A percentile compares a stretch with the other conserved stretches of the same genome.
Conservation (phyloP, 2,888 invertebrate genomes). For the Acanthococcus lagerstroemiae region DNA sequence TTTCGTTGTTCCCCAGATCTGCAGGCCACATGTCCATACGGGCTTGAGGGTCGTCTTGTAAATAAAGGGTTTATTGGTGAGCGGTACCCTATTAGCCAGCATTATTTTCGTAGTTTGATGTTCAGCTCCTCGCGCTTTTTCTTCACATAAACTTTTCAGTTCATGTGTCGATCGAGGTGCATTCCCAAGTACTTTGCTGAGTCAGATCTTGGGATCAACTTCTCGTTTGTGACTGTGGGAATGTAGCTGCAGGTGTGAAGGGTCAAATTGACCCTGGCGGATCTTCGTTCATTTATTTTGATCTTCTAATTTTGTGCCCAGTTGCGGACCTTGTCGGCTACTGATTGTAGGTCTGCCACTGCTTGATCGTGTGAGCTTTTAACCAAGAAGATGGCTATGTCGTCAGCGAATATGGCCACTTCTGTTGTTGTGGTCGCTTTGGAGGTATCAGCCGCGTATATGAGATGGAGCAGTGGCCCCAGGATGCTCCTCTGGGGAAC, state of each 20-base stretch:
- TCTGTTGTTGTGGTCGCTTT: too few species aligned
- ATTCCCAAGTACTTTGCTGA: not conserved
- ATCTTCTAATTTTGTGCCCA: too few species aligned
- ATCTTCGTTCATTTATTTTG: not conserved
- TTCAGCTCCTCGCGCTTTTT: constrained; percentile 4
- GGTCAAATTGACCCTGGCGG: not conserved
- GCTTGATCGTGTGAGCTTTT: too few species aligned
- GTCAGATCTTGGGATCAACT: not conserved
- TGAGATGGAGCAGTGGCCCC: too few species aligned
- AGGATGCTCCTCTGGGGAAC: too few species aligned
- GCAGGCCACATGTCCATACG: not conserved
- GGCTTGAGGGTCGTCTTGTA: not conserved
- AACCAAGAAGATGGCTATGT: too few species aligned
- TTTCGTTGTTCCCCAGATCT: not conserved
- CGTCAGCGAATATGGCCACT: too few species aligned
- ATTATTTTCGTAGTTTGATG: not conserved
- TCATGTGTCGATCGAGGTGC: not conserved
- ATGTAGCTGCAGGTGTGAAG: not conserved
- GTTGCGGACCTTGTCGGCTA: not conserved
- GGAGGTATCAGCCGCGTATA: too few species aligned
- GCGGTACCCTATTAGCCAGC: not conserved
- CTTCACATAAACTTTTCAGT: not conserved
- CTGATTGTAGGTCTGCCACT: not conserved
- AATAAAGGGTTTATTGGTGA: not conserved
- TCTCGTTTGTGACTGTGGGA: not conserved